Conservation (phyloP, 2,888 invertebrate species). For the Stenchaetothrips biformis region DNA sequence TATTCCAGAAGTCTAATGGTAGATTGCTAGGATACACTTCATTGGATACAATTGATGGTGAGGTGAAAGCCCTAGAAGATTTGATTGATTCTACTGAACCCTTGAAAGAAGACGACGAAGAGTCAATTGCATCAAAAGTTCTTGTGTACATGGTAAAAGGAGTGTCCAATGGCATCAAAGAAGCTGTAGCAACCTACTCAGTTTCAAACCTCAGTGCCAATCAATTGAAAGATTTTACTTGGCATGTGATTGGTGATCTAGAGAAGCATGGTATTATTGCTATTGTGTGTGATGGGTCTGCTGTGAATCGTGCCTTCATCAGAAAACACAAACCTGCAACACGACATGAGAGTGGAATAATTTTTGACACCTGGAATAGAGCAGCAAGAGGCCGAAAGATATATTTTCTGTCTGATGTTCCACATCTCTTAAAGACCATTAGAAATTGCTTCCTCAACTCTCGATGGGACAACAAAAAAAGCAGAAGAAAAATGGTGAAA, state of each 20-base stretch:
- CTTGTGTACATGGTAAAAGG: neutral
- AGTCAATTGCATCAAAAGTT: constrained; percentile 3
- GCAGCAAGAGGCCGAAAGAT: neutral
- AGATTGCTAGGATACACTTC: neutral
- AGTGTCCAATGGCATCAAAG: neutral
- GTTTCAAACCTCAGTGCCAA: neutral
- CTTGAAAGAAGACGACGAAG: neutral
- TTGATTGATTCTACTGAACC: neutral
- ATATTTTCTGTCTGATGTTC: neutral
- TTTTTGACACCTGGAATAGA: neutral
- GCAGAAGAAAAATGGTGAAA: neutral
- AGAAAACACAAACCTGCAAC: neutral
- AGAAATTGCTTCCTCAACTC: neutral
- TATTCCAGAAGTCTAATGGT: neutral
- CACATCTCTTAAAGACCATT: neutral
- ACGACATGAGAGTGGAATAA: neutral
- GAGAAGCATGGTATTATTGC: neutral
- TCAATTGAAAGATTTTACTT: neutral
- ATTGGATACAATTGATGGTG: neutral
- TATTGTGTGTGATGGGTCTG: neutral
- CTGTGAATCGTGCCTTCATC: neutral
- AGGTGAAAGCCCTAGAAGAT: neutral
- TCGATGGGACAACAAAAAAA: neutral
- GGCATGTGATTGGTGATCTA: neutral
- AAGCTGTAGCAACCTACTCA: neutral